Conservation (phyloP, 2,888 invertebrate species). For the Cryptocephalus moraei region DNA sequence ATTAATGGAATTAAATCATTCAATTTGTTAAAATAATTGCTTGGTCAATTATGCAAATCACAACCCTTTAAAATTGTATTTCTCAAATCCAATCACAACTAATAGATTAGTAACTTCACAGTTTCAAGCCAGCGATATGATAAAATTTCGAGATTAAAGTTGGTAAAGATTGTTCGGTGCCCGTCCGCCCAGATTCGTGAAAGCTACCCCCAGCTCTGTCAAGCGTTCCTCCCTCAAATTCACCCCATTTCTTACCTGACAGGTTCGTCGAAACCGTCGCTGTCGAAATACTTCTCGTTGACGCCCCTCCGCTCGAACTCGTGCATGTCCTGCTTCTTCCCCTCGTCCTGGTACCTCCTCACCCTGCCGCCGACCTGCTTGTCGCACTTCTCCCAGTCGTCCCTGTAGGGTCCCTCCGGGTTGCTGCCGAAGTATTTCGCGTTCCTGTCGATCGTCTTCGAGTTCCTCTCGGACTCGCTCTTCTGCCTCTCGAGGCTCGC, state of each 20-base stretch:
- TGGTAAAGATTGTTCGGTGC: no score
- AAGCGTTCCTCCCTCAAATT: no score
- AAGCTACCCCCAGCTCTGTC: no score
- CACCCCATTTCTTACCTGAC: neutral
- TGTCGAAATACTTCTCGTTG: constrained; percentile 27
- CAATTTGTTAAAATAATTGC: no score
- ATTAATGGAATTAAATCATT: no score
- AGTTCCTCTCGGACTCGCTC: constrained; percentile 12
- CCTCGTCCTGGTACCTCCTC: constrained; percentile 11
- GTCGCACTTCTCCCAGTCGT: constrained; percentile 9
- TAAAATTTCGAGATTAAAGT: no score
- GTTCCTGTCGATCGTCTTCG: constrained; percentile 4
- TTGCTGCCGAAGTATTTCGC: constrained; percentile 7
- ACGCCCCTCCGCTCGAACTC: constrained; percentile 12
- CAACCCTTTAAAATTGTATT: no score
- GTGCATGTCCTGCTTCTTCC: constrained; percentile 16
- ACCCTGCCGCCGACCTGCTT: neutral
- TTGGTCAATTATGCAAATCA: no score
- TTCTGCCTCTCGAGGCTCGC: constrained; percentile 15
- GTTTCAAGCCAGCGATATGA: no score
- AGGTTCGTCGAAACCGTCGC: constrained; percentile 30
- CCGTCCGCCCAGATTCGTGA: no score
- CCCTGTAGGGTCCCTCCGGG: constrained; percentile 11
- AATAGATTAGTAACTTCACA: no score
- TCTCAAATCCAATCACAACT: no score